These are phyloP conservation scores for Stomatorhinus walkeri DNA, from an alignment of 2,797 vertebrate species.

Conservation along the genomic window DNA sequence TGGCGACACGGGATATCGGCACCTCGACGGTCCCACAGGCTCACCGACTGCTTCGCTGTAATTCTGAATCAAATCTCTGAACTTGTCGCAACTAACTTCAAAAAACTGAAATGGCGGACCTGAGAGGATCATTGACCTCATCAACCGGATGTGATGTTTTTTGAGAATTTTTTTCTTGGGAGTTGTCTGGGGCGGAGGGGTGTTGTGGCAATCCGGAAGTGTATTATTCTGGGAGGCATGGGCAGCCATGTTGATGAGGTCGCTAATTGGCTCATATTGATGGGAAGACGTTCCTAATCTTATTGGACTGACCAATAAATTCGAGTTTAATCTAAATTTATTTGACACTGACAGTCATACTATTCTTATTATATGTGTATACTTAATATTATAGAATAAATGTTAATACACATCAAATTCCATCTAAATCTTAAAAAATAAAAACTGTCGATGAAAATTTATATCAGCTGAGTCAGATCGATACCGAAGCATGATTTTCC, in stretches of 20 bases:
- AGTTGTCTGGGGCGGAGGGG: background rate
- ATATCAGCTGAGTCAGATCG: background rate
- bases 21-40: background rate
- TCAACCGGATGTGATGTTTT: constrained; percentile 57
- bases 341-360: background rate
- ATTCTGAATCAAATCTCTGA: constrained; percentile 27
- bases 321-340: background rate
- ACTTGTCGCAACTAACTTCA: constrained; percentile 47
- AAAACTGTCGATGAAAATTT: background rate
- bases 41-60: background rate
- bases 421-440: background rate
- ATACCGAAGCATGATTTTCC: background rate
- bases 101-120: constrained; percentile 62
- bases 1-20: background rate
- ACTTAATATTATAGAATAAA: background rate
- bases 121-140: constrained; percentile 58
- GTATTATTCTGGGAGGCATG: background rate
- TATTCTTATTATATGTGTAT: background rate
- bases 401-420: background rate
- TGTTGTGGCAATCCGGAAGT: constrained; percentile 31
- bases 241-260: constrained; percentile 7
- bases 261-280: background rate
- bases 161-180: constrained; percentile 26
- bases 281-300: background rate
- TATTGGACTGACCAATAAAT: background rate